A percentile compares a stretch with the other conserved stretches of the same genome.
Evolutionary conservation across 2,888 invertebrate genomes (phyloP).

Genomic region (Laothoe populi): DNA sequence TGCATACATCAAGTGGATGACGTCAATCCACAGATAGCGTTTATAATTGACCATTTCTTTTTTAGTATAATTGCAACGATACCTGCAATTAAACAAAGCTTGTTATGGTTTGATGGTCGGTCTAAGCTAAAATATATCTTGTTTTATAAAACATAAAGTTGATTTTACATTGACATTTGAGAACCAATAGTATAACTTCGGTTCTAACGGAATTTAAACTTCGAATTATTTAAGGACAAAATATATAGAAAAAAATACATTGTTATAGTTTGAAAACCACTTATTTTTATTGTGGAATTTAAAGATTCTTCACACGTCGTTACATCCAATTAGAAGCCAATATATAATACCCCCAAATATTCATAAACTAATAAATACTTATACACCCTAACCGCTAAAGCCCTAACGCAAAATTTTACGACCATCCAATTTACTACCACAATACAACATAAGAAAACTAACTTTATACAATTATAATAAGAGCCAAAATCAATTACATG

Average conservation of each 20-base stretch:
- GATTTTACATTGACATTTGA: background rate
- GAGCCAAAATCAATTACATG: conserved; percentile 33
- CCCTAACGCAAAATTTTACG: conserved; percentile 43
- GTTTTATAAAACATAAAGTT: background rate
- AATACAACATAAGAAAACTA: conserved; percentile 35
- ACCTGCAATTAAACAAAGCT: conserved; percentile 17
- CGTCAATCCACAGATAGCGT: background rate
- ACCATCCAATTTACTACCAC: conserved; percentile 33
- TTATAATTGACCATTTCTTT: conserved; percentile 20
- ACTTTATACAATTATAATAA: conserved; percentile 39
- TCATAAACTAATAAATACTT: conserved; percentile 26
- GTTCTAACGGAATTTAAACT: background rate
- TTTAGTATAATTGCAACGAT: conserved; percentile 15
- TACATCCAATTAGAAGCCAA: background rate
- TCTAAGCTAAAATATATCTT: background rate
- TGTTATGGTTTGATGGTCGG: background rate
- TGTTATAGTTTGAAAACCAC: background rate
- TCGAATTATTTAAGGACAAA: background rate
- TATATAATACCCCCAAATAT: background rate
- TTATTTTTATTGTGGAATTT: background rate
- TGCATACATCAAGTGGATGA: conserved; percentile 27
- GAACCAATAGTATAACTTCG: background rate
- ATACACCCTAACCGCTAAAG: conserved; percentile 48
- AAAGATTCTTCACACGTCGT: conserved; percentile 1
- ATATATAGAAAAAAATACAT: background rate